Evolutionary conservation across 2,113 vertebrate genomes (phyloP).

Genomic region (Girardinichthys multiradiatus): DNA sequence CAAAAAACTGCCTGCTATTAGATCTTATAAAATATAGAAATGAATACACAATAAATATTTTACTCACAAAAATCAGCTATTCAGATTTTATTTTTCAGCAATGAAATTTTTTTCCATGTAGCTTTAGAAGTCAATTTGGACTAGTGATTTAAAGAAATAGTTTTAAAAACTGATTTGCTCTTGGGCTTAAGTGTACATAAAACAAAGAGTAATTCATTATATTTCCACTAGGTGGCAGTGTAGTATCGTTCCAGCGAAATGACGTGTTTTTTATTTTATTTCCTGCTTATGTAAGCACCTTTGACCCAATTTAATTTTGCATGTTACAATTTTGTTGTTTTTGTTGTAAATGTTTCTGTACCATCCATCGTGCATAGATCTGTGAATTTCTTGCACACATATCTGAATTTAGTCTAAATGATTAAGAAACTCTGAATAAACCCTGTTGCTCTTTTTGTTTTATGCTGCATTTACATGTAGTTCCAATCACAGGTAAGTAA

Average conservation of each 20-base stretch:
- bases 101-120: not conserved
- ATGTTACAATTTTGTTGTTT: not conserved
- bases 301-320: not conserved
- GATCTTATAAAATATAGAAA: too few relatives aligned
- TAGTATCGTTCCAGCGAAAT: not conserved
- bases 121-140: not conserved
- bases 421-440: constrained; percentile 32
- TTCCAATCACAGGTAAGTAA: constrained; percentile 97
- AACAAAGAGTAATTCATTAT: constrained; percentile 4
- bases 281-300: not conserved
- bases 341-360: constrained; percentile 4
- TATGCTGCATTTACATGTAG: constrained; percentile 86
- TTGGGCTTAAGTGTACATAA: not conserved
- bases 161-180: not conserved
- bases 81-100: not conserved
- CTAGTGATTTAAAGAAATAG: not conserved
- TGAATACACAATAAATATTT: too few relatives aligned
- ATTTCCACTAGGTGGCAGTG: constrained; percentile 15
- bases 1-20: not conserved
- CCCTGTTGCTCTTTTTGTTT: constrained; percentile 68
- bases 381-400: not conserved
- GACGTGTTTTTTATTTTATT: not conserved
- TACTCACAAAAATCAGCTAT: not conserved
- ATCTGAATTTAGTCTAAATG: not conserved
- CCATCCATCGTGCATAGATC: constrained; percentile 9